Evolutionary conservation across 2,888 invertebrate genomes (phyloP).

Genomic region (Lasioglossum leucozonium): DNA sequence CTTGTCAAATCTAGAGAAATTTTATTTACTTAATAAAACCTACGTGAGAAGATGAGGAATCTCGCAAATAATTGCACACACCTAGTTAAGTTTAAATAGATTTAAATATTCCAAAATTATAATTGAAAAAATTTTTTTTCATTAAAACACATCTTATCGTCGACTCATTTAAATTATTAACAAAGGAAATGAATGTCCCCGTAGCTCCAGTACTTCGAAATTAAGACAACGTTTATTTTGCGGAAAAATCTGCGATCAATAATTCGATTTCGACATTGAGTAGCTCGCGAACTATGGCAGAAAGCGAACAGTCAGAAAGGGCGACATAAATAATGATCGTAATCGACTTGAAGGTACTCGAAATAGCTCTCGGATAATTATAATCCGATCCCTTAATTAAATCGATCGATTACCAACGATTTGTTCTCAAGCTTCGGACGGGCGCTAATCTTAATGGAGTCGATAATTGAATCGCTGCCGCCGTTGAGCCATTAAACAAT

Average conservation of each 20-base stretch:
- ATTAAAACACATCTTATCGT: too few relatives aligned
- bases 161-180: neutral
- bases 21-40: neutral
- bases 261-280: neutral
- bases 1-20: neutral
- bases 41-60: neutral
- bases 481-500: conserved; percentile 23
- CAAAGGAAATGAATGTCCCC: neutral
- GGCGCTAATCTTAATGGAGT: conserved; percentile 22
- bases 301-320: neutral
- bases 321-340: neutral
- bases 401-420: neutral
- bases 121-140: too few relatives aligned
- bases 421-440: conserved; percentile 7
- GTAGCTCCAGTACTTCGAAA: neutral
- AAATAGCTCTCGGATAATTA: conserved; percentile 1
- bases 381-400: neutral
- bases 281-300: neutral
- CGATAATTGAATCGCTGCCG: neutral
- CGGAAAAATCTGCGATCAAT: neutral
- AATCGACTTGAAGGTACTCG: neutral
- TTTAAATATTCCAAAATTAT: neutral
- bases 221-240: neutral
- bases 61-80: too few relatives aligned
- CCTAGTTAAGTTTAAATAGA: too few relatives aligned